These are phyloP conservation scores for Unio delphinus DNA, from an alignment of 2,888 invertebrate species.

Conservation along the genomic window DNA sequence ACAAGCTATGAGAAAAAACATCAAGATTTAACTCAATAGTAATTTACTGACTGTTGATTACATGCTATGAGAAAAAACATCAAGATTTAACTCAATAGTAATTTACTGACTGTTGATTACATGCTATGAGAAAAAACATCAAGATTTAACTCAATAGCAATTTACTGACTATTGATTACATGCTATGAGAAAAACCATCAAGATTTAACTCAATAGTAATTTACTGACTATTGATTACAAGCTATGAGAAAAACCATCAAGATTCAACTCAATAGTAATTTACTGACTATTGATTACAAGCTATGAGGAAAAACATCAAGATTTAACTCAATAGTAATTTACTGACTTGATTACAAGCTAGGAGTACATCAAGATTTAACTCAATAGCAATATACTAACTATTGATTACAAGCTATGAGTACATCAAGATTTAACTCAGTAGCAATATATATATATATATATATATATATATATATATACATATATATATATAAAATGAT, in stretches of 20 bases:
- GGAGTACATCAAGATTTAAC: conserved; percentile 15
- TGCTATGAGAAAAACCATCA: conserved; percentile 59
- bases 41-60: conserved; percentile 82
- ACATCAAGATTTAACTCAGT: not conserved
- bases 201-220: too few relatives aligned
- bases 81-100: too few relatives aligned
- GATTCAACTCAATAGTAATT: too few relatives aligned
- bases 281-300: conserved; percentile 82
- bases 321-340: too few relatives aligned
- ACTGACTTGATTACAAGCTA: conserved; percentile 82
- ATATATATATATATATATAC: too few relatives aligned
- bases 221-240: conserved; percentile 82
- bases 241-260: conserved; percentile 56
- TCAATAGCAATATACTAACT: conserved; percentile 75
- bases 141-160: too few relatives aligned
- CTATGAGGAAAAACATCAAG: conserved; percentile 55
- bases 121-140: conserved; percentile 60
- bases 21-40: too few relatives aligned
- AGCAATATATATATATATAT: not conserved
- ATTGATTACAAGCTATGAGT: conserved; percentile 77
- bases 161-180: conserved; percentile 82
- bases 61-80: conserved; percentile 63
- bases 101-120: conserved; percentile 82
- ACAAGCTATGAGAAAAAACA: conserved; percentile 72
- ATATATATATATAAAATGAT: too few relatives aligned